Evolutionary conservation across 2,113 vertebrate genomes (phyloP).

Genomic region (Melanotaenia duboulayi): DNA sequence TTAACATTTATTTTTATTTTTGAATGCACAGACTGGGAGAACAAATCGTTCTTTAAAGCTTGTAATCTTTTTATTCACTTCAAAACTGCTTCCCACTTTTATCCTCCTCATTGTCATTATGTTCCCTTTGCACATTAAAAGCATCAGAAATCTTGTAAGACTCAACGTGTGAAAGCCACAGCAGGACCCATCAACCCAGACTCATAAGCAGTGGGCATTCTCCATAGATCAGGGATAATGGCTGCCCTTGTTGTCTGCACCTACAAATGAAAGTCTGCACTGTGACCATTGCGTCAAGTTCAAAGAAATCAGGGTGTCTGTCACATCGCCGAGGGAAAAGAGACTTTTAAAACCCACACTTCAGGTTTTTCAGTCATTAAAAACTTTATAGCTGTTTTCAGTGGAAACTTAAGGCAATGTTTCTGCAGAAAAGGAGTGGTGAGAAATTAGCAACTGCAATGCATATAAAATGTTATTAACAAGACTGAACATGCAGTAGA

Average conservation of each 20-base stretch:
- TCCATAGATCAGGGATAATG: neutral
- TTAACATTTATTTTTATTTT: no score
- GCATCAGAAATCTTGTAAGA: conserved; percentile 1
- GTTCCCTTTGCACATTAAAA: conserved; percentile 36
- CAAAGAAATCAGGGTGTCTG: neutral
- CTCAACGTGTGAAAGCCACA: neutral
- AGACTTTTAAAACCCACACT: neutral
- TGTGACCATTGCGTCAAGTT: neutral
- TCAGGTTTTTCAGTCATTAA: neutral
- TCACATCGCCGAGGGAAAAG: neutral
- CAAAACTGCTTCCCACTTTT: conserved; percentile 5
- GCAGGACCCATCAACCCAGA: neutral
- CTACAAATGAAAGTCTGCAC: conserved; percentile 5
- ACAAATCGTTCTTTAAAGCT: neutral
- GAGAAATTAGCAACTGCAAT: neutral
- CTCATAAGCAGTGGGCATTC: conserved; percentile 30
- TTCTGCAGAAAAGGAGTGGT: neutral
- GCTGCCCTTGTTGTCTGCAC: neutral
- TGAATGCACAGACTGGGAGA: neutral
- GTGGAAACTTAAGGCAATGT: neutral
- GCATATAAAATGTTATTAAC: neutral
- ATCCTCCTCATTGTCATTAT: neutral
- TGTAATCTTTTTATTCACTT: neutral
- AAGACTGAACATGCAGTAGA: neutral
- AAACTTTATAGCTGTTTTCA: neutral